These are phyloP conservation scores for Cyanoliseus patagonus DNA, from an alignment of 2,113 vertebrate genomes.

Conservation along the genomic window DNA sequence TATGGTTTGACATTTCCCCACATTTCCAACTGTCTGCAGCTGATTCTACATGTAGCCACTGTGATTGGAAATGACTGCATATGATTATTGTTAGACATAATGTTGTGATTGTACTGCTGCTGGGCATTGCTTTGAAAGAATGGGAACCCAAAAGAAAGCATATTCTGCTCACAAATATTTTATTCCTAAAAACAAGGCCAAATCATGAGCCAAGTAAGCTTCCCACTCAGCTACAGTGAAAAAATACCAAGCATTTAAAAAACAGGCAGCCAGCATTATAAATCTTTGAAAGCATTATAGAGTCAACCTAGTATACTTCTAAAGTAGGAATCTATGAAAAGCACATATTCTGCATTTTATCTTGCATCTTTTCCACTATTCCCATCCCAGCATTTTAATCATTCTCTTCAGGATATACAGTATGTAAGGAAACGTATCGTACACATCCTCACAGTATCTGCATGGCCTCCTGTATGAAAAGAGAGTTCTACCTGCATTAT, in stretches of 20 bases:
- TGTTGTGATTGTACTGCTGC: conserved; percentile 39
- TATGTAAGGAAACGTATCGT: not conserved
- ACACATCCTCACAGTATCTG: not conserved
- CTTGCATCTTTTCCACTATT: not conserved
- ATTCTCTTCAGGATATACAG: not conserved
- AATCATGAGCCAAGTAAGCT: not conserved
- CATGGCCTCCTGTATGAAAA: not conserved
- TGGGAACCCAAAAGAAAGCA: not conserved
- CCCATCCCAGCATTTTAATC: not conserved
- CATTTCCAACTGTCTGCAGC: conserved; percentile 24
- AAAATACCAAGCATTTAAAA: not conserved
- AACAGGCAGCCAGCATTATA: not conserved
- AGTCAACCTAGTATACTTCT: not conserved
- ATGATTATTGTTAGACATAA: conserved; percentile 45
- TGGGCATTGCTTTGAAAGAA: conserved; percentile 39
- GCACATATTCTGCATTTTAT: not conserved
- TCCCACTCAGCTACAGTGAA: not conserved
- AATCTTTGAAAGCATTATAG: not conserved
- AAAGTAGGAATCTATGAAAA: not conserved
- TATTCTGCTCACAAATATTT: conserved; percentile 17
- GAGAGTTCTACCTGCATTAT: not conserved
- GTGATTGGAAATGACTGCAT: conserved; percentile 57
- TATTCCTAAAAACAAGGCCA: not conserved
- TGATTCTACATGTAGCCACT: conserved; percentile 1
- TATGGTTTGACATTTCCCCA: conserved; percentile 31